phyloP scores from a whole-genome alignment of 1,140 invertebrate genomes.

The Ceratina calcarata region DNA sequence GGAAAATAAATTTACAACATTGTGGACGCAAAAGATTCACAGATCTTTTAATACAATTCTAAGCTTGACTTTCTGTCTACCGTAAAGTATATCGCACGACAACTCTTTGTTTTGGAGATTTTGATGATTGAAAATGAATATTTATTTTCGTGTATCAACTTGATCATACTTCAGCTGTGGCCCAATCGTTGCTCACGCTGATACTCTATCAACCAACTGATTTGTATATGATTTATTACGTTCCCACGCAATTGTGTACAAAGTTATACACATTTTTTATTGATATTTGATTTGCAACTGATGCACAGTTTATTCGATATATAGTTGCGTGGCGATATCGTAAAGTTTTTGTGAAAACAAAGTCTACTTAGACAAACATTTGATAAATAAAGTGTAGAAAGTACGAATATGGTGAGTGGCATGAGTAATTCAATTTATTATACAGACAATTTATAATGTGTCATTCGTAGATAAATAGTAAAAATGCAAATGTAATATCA shows the following conservation, averaged over 20 bases:
- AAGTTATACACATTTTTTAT: not conserved
- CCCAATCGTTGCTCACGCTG: conserved; percentile 14
- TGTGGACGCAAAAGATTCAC: not conserved
- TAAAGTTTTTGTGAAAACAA: conserved; percentile 16
- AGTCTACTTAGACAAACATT: not conserved
- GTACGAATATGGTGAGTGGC: conserved; percentile 38
- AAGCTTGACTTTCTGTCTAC: not conserved
- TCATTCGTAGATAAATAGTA: conserved; percentile 4
- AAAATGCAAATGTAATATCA: not conserved
- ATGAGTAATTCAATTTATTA: not conserved
- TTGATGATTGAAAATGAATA: conserved; percentile 36
- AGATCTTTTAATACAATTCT: not conserved
- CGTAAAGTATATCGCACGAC: not conserved
- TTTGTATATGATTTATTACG: conserved; percentile 19
- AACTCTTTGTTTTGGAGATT: conserved; percentile 1
- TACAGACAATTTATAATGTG: not conserved
- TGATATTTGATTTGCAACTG: conserved; percentile 5
- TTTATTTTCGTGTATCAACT: conserved; percentile 28
- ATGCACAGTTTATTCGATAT: not conserved
- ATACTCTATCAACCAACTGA: conserved; percentile 34
- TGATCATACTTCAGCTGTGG: conserved; percentile 18
- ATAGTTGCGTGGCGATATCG: conserved; percentile 8
- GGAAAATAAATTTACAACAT: not conserved
- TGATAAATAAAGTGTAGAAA: conserved; percentile 30
- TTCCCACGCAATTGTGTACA: conserved; percentile 19